Percentiles rank a stretch among this genome's conserved stretches.
Conservation (phyloP, 2,797 vertebrate genomes). For the Rhinella marina region DNA sequence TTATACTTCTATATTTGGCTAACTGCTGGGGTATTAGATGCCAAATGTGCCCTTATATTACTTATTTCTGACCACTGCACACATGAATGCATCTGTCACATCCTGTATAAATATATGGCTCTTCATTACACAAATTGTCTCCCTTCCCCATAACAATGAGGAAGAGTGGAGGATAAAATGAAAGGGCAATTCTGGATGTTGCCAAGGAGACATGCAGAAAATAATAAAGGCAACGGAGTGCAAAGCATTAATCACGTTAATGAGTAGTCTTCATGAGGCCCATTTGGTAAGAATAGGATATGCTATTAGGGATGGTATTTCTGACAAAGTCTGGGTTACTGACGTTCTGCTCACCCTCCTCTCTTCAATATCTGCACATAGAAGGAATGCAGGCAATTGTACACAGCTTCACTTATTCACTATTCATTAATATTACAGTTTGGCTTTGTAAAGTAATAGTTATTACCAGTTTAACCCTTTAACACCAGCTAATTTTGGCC, state of each 20-base stretch:
- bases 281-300: slow-evolving; percentile 8
- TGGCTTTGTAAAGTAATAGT: not conserved
- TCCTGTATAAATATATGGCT: not conserved
- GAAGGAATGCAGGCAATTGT: not conserved
- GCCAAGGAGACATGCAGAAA: slow-evolving; percentile 45
- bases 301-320: not conserved
- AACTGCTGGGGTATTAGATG: no score
- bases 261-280: slow-evolving; percentile 26
- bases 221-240: slow-evolving; percentile 6
- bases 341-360: not conserved
- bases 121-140: slow-evolving; percentile 11
- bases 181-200: slow-evolving; percentile 22
- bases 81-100: slow-evolving; percentile 40
- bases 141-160: not conserved
- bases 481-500: not conserved
- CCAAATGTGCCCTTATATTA: not conserved
- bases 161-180: not conserved
- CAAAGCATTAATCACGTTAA: slow-evolving; percentile 55
- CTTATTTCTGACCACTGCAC: not conserved
- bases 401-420: not conserved
- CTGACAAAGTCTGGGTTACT: not conserved
- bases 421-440: not conserved
- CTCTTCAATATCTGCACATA: not conserved
- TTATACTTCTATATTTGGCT: no score
- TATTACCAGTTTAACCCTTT: not conserved